phyloP scores from a whole-genome alignment of 1,140 invertebrate genomes.

The Pogonomyrmex californicus region DNA sequence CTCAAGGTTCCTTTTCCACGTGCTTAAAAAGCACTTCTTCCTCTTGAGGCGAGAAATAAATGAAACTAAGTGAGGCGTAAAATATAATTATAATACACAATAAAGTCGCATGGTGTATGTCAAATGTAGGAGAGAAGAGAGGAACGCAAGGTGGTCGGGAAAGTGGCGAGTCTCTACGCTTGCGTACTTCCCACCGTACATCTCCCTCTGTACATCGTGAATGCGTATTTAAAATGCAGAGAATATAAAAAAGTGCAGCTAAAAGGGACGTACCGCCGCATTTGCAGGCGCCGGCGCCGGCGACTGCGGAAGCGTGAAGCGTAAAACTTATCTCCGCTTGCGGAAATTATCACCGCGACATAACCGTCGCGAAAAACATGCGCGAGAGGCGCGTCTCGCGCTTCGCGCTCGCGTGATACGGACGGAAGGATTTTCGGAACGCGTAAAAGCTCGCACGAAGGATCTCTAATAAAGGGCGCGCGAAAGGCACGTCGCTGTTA shows the following conservation, averaged over 20 bases:
- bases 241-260: conserved; percentile 31
- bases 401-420: conserved; percentile 26
- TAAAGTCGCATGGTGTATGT: background rate
- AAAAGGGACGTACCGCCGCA: conserved; percentile 29
- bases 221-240: conserved; percentile 43
- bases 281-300: conserved; percentile 16
- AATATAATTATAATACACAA: conserved; percentile 1
- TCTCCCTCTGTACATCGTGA: background rate
- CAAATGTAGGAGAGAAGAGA: background rate
- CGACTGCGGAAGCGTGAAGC: conserved; percentile 43
- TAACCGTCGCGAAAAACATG: conserved; percentile 44
- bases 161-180: conserved; percentile 15
- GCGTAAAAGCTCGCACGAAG: conserved; percentile 69
- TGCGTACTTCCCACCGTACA: background rate
- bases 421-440: conserved; percentile 54
- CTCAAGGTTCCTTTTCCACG: background rate
- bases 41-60: no score
- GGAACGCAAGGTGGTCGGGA: background rate
- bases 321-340: conserved; percentile 59
- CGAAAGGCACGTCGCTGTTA: background rate
- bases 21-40: background rate
- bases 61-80: background rate
- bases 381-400: conserved; percentile 27
- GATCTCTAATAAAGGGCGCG: conserved; percentile 59
- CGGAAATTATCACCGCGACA: conserved; percentile 57